These are phyloP conservation scores for Liposcelis brunnea DNA, from an alignment of 2,888 invertebrate species.

Conservation along the genomic window DNA sequence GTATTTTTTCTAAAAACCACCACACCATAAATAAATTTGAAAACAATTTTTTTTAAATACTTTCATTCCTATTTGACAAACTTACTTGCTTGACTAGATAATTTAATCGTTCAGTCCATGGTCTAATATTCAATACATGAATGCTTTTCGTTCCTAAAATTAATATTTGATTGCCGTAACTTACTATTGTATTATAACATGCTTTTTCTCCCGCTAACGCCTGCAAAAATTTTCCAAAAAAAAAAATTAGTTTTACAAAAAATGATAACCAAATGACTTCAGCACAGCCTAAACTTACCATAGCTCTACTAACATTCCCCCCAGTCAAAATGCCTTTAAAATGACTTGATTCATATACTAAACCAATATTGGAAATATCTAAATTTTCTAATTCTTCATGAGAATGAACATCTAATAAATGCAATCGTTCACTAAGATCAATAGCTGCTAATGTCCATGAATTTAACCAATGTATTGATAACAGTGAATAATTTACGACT, in stretches of 20 bases:
- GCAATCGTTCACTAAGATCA: constrained; percentile 70
- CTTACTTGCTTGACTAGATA: constrained; percentile 33
- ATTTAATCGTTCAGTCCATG: constrained; percentile 47
- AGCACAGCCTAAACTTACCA: constrained; percentile 28
- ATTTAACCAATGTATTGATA: constrained; percentile 66
- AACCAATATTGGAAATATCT: constrained; percentile 60
- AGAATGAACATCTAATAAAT: constrained; percentile 74
- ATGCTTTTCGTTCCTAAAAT: constrained; percentile 46
- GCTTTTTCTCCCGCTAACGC: constrained; percentile 56
- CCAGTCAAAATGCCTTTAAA: constrained; percentile 88
- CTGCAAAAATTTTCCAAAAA: constrained; percentile 21
- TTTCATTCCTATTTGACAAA: too few relatives aligned
- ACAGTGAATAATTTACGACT: constrained; percentile 49
- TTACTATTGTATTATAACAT: constrained; percentile 54
- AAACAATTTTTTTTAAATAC: constrained; percentile 5
- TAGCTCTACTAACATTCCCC: constrained; percentile 71
- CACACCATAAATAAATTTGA: constrained; percentile 6
- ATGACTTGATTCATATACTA: constrained; percentile 75
- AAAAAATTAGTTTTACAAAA: constrained; percentile 6
- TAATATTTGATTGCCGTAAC: constrained; percentile 48
- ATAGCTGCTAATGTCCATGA: constrained; percentile 66
- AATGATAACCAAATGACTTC: constrained; percentile 2
- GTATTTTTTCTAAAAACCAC: constrained; percentile 28
- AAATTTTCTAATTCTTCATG: constrained; percentile 72
- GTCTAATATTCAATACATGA: constrained; percentile 39